Conservation (phyloP, 2,797 vertebrate genomes). For the Catharus ustulatus region DNA sequence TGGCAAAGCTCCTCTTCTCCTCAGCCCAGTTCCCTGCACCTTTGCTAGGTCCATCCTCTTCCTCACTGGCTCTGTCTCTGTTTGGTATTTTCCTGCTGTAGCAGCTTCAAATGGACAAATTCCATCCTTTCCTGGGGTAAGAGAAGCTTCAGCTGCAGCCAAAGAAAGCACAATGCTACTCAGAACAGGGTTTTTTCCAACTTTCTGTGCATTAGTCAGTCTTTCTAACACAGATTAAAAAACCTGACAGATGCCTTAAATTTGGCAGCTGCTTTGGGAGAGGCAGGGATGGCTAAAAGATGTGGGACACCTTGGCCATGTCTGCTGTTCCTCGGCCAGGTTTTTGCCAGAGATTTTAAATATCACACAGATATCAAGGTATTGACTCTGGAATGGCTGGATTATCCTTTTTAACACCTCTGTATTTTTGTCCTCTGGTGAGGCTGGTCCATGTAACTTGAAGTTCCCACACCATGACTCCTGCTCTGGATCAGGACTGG, state of each 20-base stretch:
- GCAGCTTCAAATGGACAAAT: accelerated
- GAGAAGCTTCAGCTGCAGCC: neutral
- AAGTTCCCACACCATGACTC: neutral
- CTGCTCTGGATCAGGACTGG: neutral
- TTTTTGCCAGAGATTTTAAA: neutral
- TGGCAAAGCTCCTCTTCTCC: constrained; percentile 22
- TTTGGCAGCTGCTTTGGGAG: neutral
- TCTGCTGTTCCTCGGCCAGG: neutral
- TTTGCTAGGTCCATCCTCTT: neutral
- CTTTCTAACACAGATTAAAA: neutral
- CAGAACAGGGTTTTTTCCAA: neutral
- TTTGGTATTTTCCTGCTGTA: neutral
- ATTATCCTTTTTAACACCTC: accelerated
- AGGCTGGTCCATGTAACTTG: neutral
- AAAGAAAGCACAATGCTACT: neutral
- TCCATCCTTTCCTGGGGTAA: neutral
- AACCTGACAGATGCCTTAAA: neutral
- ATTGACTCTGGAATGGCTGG: neutral
- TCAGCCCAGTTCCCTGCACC: neutral
- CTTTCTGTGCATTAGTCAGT: neutral
- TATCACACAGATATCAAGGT: neutral
- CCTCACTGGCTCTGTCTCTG: neutral
- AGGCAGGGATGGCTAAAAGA: neutral
- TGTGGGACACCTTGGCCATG: neutral
- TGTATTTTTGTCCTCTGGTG: neutral